A percentile compares a stretch with the other conserved stretches of the same genome.
Evolutionary conservation across 2,797 vertebrate genomes (phyloP).

Genomic region (Triplophysa yarkandensis): DNA sequence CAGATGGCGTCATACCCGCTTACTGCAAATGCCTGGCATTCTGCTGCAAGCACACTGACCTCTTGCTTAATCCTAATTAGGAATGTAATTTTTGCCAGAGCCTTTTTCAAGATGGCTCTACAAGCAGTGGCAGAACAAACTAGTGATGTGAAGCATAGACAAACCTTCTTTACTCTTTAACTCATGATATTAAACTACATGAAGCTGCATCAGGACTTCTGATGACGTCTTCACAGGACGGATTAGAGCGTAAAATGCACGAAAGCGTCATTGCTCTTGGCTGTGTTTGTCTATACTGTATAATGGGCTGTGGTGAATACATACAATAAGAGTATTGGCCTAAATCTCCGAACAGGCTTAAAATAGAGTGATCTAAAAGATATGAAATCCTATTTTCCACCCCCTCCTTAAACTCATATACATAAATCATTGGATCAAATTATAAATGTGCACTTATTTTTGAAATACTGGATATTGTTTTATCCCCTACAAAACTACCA

Average conservation of each 20-base stretch:
- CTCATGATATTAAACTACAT: conserved; percentile 13
- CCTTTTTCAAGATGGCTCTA: conserved; percentile 68
- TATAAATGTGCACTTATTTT: background rate
- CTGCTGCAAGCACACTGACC: conserved; percentile 74
- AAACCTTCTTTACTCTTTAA: conserved; percentile 41
- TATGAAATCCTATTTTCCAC: conserved; percentile 44
- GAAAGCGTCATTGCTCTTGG: conserved; percentile 13
- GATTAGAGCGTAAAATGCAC: conserved; percentile 28
- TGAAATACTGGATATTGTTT: background rate
- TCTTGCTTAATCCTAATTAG: conserved; percentile 84
- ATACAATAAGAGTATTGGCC: conserved; percentile 46
- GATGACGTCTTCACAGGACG: conserved; percentile 35
- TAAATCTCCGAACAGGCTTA: conserved; percentile 64
- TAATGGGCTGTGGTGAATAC: conserved; percentile 59
- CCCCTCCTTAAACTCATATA: background rate
- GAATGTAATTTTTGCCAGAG: conserved; percentile 74
- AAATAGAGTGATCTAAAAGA: conserved; percentile 30
- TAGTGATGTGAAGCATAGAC: conserved; percentile 42
- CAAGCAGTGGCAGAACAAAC: conserved; percentile 68
- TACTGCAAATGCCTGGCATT: conserved; percentile 77
- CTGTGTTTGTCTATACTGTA: conserved; percentile 54
- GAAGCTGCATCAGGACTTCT: conserved; percentile 2
- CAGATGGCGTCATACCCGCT: conserved; percentile 76
- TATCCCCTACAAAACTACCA: background rate
- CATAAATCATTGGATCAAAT: background rate